Conservation (phyloP, 2,113 vertebrate genomes). For the Saimiri boliviensis region DNA sequence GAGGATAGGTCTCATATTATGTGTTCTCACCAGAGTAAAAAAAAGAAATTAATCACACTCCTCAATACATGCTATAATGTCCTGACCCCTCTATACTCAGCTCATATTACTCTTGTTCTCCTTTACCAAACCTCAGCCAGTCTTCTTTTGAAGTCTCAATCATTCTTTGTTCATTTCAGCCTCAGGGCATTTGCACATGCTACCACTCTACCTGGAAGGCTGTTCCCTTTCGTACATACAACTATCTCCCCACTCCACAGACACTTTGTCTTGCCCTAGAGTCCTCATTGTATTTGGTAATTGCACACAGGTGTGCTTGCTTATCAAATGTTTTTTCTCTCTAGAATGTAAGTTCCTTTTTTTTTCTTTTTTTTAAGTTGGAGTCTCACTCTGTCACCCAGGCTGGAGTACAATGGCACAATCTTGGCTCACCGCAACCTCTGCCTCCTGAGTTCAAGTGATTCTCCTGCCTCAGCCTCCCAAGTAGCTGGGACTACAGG, state of each 20-base stretch:
- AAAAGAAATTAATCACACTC: background rate
- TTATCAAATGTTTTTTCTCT: background rate
- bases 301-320: background rate
- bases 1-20: background rate
- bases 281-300: background rate
- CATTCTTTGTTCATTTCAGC: background rate
- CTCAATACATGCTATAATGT: background rate
- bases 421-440: too few relatives aligned
- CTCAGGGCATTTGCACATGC: background rate
- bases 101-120: background rate
- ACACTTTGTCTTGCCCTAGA: background rate
- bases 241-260: background rate
- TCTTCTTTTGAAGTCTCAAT: background rate
- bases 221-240: background rate
- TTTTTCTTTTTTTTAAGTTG: too few relatives aligned
- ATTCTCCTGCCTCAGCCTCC: too few relatives aligned
- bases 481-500: too few relatives aligned
- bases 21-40: background rate
- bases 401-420: too few relatives aligned
- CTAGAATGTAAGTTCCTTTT: background rate
- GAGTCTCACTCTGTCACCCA: too few relatives aligned
- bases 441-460: too few relatives aligned
- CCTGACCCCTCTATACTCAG: background rate
- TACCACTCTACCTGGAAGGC: background rate
- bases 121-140: background rate